Evolutionary conservation across 2,888 invertebrate species (phyloP).

Genomic region (Ypsolopha scabrella): DNA sequence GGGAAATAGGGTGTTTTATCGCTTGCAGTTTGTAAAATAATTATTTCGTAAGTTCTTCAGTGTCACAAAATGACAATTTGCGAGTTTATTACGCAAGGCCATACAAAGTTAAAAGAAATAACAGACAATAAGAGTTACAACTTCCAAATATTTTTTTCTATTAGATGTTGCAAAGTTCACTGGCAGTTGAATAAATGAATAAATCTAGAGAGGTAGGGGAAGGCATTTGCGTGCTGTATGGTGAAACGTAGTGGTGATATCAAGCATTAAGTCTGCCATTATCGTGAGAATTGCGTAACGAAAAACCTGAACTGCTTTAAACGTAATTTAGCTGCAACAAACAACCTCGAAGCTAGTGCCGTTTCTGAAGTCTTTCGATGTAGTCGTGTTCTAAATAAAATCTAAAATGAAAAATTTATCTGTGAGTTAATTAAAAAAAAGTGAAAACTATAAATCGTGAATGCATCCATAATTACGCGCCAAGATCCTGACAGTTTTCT

Average conservation of each 20-base stretch:
- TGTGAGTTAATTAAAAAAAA: slow-evolving; percentile 24
- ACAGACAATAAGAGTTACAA: too few species aligned
- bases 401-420: slow-evolving; percentile 25
- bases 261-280: slow-evolving; percentile 14
- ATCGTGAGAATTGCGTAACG: slow-evolving; percentile 8
- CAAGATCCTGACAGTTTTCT: too few species aligned
- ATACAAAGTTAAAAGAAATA: too few species aligned
- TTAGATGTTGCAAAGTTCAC: too few species aligned
- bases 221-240: slow-evolving; percentile 5
- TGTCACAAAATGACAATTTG: not conserved
- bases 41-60: not conserved
- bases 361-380: slow-evolving; percentile 16
- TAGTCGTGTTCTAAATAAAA: slow-evolving; percentile 14
- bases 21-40: not conserved
- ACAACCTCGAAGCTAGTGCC: slow-evolving; percentile 26
- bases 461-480: not conserved
- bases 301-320: slow-evolving; percentile 41
- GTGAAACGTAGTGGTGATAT: slow-evolving; percentile 16
- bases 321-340: slow-evolving; percentile 46
- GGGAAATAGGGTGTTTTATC: not conserved
- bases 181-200: too few species aligned
- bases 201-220: too few species aligned
- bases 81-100: too few species aligned
- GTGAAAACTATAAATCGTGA: not conserved
- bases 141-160: too few species aligned